Evolutionary conservation across 2,888 invertebrate genomes (phyloP).

Genomic region (Alloscopus bannaensis): DNA sequence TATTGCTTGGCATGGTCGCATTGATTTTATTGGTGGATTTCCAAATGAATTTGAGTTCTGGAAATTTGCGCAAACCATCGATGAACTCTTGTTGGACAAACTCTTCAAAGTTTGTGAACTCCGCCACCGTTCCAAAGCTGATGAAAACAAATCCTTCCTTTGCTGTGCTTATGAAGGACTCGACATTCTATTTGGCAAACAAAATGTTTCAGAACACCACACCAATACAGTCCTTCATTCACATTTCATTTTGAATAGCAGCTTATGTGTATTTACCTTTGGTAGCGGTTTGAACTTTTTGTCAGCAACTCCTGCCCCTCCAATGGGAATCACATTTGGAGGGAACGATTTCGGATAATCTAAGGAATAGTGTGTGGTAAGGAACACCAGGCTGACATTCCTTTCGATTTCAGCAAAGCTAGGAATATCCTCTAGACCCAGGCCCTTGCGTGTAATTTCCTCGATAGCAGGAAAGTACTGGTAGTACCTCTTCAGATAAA

Average conservation of each 20-base stretch:
- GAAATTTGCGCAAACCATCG: conserved; percentile 20
- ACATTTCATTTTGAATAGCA: not conserved
- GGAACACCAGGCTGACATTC: conserved; percentile 64
- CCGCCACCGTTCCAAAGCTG: conserved; percentile 54
- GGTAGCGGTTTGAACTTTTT: conserved; percentile 19
- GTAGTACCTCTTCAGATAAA: conserved; percentile 39
- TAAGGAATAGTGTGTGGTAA: conserved; percentile 66
- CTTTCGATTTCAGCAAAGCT: conserved; percentile 58
- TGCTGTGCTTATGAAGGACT: conserved; percentile 3
- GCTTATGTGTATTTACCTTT: conserved; percentile 22
- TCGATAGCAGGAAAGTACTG: conserved; percentile 63
- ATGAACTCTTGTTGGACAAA: conserved; percentile 33
- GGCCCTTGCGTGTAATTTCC: conserved; percentile 41
- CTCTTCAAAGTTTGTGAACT: conserved; percentile 30
- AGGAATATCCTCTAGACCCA: conserved; percentile 51
- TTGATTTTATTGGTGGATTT: conserved; percentile 13
- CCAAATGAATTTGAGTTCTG: conserved; percentile 33
- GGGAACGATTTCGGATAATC: conserved; percentile 65
- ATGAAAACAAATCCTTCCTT: conserved; percentile 47
- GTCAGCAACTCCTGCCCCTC: conserved; percentile 18
- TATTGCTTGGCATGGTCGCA: conserved; percentile 27
- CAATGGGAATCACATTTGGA: conserved; percentile 55
- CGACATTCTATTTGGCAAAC: conserved; percentile 20
- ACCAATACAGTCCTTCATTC: not conserved
- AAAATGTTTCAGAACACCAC: not conserved